Percentiles rank a stretch among this genome's conserved stretches.
These are phyloP conservation scores for Graphium colonna DNA, from an alignment of 2,888 invertebrate species.

Conservation along the genomic window DNA sequence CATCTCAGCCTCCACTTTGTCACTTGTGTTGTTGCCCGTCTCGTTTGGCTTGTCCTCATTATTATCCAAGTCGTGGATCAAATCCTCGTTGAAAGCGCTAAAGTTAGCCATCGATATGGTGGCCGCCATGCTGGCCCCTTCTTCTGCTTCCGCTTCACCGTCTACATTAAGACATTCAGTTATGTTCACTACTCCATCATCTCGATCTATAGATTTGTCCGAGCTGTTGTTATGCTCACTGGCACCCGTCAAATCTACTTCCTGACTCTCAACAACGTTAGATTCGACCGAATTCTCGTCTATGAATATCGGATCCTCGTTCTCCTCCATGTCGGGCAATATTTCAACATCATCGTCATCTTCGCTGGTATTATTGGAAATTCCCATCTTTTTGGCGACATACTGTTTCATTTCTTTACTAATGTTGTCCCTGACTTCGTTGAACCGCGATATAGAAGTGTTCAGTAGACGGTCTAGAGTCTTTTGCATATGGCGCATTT, in stretches of 20 bases:
- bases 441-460: slow-evolving; percentile 75
- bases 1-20: not conserved
- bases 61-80: slow-evolving; percentile 15
- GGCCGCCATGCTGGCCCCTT: not conserved
- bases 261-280: slow-evolving; percentile 48
- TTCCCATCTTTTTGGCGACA: slow-evolving; percentile 51
- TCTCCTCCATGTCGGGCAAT: slow-evolving; percentile 50
- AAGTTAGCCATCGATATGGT: not conserved
- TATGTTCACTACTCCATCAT: slow-evolving; percentile 24
- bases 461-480: slow-evolving; percentile 76
- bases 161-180: slow-evolving; percentile 12
- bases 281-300: slow-evolving; percentile 75
- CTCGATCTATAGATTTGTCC: slow-evolving; percentile 42
- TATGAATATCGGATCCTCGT: slow-evolving; percentile 74
- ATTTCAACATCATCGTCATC: slow-evolving; percentile 69
- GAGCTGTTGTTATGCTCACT: slow-evolving; percentile 75
- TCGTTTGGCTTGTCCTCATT: slow-evolving; percentile 13
- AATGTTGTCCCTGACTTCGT: slow-evolving; percentile 77
- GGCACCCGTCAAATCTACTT: slow-evolving; percentile 62
- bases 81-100: not conserved
- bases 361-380: slow-evolving; percentile 44
- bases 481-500: slow-evolving; percentile 76
- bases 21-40: not conserved
- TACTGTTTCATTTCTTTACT: slow-evolving; percentile 76
- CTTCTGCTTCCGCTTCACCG: slow-evolving; percentile 4